Percentiles rank a stretch among this genome's conserved stretches.
phyloP scores from a whole-genome alignment of 23 tunicate genomes.

The Trididemnum nubilum region DNA sequence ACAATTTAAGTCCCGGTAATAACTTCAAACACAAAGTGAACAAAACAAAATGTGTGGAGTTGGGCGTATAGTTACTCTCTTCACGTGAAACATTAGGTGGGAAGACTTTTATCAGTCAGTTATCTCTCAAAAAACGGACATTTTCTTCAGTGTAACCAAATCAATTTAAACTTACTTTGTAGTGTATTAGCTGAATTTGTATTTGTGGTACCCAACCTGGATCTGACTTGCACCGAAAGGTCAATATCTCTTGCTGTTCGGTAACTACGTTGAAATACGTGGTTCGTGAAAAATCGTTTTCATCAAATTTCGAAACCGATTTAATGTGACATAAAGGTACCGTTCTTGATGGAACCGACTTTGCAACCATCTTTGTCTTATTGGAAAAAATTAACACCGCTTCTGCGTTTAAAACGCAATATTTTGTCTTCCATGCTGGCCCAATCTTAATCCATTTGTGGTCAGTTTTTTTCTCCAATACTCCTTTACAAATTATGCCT shows the following conservation, averaged over 20 bases:
- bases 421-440: constrained; percentile 56
- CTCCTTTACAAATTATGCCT: constrained; percentile 39
- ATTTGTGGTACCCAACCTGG: constrained; percentile 65
- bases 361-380: constrained; percentile 26
- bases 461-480: constrained; percentile 54
- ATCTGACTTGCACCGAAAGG: constrained; percentile 38
- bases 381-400: constrained; percentile 36
- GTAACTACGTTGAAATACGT: constrained; percentile 46
- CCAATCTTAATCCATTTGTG: constrained; percentile 42
- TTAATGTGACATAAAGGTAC: constrained; percentile 59
- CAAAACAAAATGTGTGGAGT: no score
- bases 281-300: constrained; percentile 5
- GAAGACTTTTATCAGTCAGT: no score
- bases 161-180: constrained; percentile 65
- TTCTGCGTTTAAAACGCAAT: constrained; percentile 50
- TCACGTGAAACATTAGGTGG: no score
- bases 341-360: constrained; percentile 19
- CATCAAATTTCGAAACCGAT: constrained; percentile 2
- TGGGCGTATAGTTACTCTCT: no score
- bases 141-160: no score
- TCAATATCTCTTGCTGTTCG: constrained; percentile 39
- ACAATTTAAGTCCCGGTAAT: no score
- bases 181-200: constrained; percentile 65
- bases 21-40: no score
- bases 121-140: no score